A percentile compares a stretch with the other conserved stretches of the same genome.
Evolutionary conservation across 2,797 vertebrate genomes (phyloP).

Genomic region (Graptemys geographica): DNA sequence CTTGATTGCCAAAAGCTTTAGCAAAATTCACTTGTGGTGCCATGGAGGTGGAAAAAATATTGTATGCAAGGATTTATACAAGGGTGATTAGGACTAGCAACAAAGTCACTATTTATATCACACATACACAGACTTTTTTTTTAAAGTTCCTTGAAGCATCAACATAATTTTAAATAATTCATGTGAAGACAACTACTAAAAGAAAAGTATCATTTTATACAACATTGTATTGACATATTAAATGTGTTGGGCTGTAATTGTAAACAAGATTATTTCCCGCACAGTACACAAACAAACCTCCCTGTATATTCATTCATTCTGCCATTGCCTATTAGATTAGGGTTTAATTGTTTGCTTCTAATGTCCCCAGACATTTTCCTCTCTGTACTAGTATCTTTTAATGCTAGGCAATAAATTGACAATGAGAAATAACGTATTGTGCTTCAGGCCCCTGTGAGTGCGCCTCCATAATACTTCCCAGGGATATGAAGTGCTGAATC

Average conservation of each 20-base stretch:
- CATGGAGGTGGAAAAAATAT: conserved; percentile 33
- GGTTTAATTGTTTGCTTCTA: neutral
- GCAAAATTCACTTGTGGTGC: conserved; percentile 65
- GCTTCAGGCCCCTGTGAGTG: neutral
- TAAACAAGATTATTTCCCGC: conserved; percentile 44
- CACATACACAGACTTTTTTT: conserved; percentile 63
- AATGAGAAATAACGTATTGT: neutral
- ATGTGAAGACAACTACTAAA: conserved; percentile 14
- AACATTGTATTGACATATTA: conserved; percentile 18
- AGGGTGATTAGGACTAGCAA: conserved; percentile 22
- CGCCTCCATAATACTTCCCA: neutral
- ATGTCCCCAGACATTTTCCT: neutral
- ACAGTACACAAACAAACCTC: neutral
- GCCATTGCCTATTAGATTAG: conserved; percentile 13
- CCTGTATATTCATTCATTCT: conserved; percentile 30
- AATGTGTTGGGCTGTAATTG: conserved; percentile 9
- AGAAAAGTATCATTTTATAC: neutral
- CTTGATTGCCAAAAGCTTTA: conserved; percentile 62
- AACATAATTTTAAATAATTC: conserved; percentile 63
- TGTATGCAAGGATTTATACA: conserved; percentile 47
- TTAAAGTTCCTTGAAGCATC: conserved; percentile 58
- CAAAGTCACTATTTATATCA: conserved; percentile 68
- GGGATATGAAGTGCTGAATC: conserved; percentile 8
- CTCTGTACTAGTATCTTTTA: neutral
- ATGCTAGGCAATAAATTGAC: neutral